Percentiles rank a stretch among this genome's conserved stretches.
Conservation (phyloP, 2,113 vertebrate species). For the Actenoides lindsayi region DNA sequence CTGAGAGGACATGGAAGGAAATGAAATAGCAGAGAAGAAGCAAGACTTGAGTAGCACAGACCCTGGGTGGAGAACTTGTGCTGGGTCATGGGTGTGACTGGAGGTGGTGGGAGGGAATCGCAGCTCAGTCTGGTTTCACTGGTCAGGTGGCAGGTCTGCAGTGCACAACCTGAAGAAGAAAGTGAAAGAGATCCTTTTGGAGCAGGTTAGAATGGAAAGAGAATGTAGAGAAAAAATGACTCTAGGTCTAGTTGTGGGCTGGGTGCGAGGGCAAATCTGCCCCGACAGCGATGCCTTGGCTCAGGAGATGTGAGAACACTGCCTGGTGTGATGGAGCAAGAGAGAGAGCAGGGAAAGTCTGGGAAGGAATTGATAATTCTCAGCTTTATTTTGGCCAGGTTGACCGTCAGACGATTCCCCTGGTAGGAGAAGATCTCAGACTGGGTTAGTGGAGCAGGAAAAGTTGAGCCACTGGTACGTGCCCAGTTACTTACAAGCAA, state of each 20-base stretch:
- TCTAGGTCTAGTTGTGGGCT: background rate
- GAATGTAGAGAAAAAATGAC: background rate
- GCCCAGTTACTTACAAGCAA: background rate
- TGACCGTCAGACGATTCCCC: background rate
- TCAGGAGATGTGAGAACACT: background rate
- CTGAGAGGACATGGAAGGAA: background rate
- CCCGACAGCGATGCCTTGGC: background rate
- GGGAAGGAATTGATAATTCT: background rate
- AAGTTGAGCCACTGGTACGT: background rate
- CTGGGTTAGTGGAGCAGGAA: background rate
- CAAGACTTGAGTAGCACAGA: too few species aligned
- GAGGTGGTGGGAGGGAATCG: background rate
- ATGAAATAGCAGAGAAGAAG: background rate
- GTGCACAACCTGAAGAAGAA: background rate
- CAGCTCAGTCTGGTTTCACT: background rate
- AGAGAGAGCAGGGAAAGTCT: background rate
- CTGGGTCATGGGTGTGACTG: background rate
- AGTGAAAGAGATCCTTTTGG: background rate
- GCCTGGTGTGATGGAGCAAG: background rate
- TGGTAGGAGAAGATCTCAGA: background rate
- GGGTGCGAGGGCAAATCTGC: background rate
- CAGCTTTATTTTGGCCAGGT: background rate
- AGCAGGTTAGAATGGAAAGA: background rate
- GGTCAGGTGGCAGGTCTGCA: background rate
- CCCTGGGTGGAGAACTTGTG: background rate